Evolutionary conservation across 2,113 vertebrate genomes (phyloP).

Genomic region (Fulmarus glacialis): DNA sequence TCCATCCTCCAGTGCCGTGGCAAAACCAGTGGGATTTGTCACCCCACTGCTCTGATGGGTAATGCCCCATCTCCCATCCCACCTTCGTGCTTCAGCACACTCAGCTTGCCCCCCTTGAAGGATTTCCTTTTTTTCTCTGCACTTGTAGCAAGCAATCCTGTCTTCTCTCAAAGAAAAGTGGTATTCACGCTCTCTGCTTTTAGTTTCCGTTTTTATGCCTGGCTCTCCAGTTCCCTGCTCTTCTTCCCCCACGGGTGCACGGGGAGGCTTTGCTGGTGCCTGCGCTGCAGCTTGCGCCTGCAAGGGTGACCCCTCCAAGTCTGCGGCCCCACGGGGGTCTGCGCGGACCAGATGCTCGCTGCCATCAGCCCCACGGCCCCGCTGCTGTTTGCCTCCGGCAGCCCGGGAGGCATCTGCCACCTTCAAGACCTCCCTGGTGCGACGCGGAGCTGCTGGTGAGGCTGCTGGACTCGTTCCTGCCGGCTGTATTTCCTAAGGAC

Average conservation of each 20-base stretch:
- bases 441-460: neutral
- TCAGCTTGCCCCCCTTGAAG: neutral
- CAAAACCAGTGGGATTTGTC: neutral
- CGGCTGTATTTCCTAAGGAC: neutral
- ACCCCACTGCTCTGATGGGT: neutral
- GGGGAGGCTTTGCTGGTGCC: neutral
- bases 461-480: neutral
- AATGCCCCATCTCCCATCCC: neutral
- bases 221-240: neutral
- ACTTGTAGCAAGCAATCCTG: neutral
- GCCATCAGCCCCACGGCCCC: neutral
- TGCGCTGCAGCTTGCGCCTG: neutral
- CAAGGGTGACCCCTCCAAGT: neutral
- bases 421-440: neutral
- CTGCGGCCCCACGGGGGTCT: no score
- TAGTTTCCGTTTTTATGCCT: neutral
- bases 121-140: neutral
- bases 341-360: neutral
- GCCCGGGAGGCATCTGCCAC: neutral
- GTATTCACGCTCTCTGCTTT: neutral
- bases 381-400: fast-evolving
- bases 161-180: no score
- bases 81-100: neutral
- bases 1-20: neutral
- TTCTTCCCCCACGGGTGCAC: neutral